Percentiles rank a stretch among this genome's conserved stretches.
phyloP scores from a whole-genome alignment of 2,797 vertebrate species.

The Eidolon dupreanum region DNA sequence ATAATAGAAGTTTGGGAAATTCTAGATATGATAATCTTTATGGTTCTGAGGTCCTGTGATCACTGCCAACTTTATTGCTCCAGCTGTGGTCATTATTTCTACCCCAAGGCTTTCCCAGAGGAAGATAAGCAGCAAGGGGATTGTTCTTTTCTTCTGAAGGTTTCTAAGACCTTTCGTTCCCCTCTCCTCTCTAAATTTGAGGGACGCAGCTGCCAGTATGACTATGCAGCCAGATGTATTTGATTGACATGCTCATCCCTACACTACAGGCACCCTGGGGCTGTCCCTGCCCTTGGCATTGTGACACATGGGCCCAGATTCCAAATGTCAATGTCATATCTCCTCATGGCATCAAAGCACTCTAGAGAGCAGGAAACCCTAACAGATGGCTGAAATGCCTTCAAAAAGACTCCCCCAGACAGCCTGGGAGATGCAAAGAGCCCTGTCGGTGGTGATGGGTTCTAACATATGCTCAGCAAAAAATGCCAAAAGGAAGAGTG shows the following conservation, averaged over 20 bases:
- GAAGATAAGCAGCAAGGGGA: background rate
- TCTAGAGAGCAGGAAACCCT: constrained; percentile 62
- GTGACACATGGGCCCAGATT: constrained; percentile 27
- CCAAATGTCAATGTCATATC: constrained; percentile 75
- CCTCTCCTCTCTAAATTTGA: background rate
- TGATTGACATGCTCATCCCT: constrained; percentile 50
- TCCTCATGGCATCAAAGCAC: constrained; percentile 59
- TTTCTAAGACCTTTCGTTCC: background rate
- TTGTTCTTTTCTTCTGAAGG: background rate
- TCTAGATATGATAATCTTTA: background rate
- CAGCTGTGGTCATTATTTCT: background rate
- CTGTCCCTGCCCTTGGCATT: constrained; percentile 61
- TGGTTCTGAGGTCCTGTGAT: background rate
- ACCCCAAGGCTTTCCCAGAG: background rate
- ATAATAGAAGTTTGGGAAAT: background rate
- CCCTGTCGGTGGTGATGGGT: constrained; percentile 28
- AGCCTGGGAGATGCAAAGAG: background rate
- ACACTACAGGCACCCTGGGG: background rate
- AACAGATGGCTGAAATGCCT: constrained; percentile 76
- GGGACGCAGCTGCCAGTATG: background rate
- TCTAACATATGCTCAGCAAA: constrained; percentile 69
- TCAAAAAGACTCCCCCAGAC: constrained; percentile 52
- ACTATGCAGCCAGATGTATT: constrained; percentile 33
- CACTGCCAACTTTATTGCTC: background rate
- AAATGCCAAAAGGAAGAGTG: constrained; percentile 49